Base-by-base conservation (phyloP, 2,888 invertebrate genomes). In the Lydus trimaculatus region DNA sequence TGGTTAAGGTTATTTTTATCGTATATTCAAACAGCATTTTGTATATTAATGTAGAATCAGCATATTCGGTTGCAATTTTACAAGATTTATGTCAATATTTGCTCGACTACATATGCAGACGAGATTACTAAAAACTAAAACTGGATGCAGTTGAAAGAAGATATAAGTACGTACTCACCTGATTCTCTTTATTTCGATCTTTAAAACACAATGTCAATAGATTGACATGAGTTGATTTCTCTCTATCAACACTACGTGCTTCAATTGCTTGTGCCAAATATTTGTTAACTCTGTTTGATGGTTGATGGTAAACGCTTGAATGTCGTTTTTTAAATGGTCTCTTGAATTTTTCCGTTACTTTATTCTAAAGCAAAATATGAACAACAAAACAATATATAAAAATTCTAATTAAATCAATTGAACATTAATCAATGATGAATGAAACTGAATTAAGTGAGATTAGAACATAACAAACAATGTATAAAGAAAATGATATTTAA, bases 191-290 rank as follows among this genome's bases (percentile, higher is more conserved):
- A 73, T 91, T 90, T 58, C 90, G 87, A 80, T 96, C 94, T 80
- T 94, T 94, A 84, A 97, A 97, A 82, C 93, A 92, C 63, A 97
- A 87, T 5, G 96, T 96, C 70, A 95, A 86, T 61, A 94, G 89
- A 83, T 95, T 95, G 63, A 96, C 95, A 82, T 96, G 95, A 63
- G 92, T 93, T 25, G 94, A 92, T 86, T 96, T 96, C 85, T 96
- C 96, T 69, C 94, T 89, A 83, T 96, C 95, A 70, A 96, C 94
- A 81, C 94, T 94, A 73, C 96, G 89, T 36, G 96, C 96, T 83
- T 95, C 94, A 78, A 96, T 95, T 33, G 96, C 96, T 86, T 96
- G 95, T 70, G 94, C 93, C 79, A 97, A 88, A 86, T 94, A 96
- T 84, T 95, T 96, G 88, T 96, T 96, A 68, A 96, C 96, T 75